Evolutionary conservation across 2,888 invertebrate genomes (phyloP), one percentile per base, ranked within the genome.

Genomic region (Dastarcus helophoroides): DNA sequence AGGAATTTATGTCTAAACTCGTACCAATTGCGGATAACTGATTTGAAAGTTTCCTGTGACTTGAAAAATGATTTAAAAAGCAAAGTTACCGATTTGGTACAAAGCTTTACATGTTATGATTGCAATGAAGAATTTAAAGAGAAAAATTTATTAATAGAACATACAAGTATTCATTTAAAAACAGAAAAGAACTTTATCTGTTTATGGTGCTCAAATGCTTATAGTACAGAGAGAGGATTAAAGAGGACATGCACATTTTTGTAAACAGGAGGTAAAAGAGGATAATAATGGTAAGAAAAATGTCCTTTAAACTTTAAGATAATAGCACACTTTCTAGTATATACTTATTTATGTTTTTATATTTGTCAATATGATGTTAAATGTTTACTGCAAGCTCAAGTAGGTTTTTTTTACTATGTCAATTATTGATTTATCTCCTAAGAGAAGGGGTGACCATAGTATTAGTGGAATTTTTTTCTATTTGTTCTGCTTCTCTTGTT

Each of bases 1-100:
- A 42, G 48, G 29, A 40, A 46, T 27, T 34, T 46, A 14, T 56
- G 55, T 37, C 41, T 54, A 14, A 42, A 41, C 9, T 14, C 40
- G 38, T n/a, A 42, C n/a, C n/a, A n/a, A n/a, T n/a, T n/a, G n/a
- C n/a, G n/a, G n/a, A n/a, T n/a, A n/a, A n/a, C n/a, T n/a, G n/a
- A n/a, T n/a, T n/a, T n/a, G n/a, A n/a, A n/a, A 7, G 28, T 6
- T 7, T 27, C 14, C 2, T 27, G 14, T 28, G 22, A 33, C 11
- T 24, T 10, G 4, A 9, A 9, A 28, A 4, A 9, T 14, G 17
- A 22, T 14, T 13, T 10, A 10, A 15, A n/a, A 3, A 22, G 4
- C 14, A 14, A 32, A 25, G 22, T 16, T 9, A 11, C 5, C 8
- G 22, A 22, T 24, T 12, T 3, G 22, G 13, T 6, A 2, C 6